Base-by-base conservation (phyloP, 2,113 vertebrate genomes). In the Myiozetetes cayanensis region DNA sequence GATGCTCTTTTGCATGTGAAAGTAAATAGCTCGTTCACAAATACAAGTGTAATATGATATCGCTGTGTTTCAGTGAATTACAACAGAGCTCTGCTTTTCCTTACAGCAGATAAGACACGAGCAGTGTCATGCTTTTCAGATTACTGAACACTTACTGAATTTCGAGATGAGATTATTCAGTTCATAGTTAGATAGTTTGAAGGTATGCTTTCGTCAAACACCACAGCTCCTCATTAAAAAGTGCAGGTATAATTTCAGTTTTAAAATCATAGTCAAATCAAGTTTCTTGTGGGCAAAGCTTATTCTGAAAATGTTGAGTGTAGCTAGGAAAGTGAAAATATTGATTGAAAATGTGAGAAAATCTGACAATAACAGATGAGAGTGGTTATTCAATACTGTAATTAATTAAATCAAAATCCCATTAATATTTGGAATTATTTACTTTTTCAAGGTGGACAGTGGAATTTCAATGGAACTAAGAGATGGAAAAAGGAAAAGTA, bases 161-260 rank as follows among this genome's bases (percentile, higher is more conserved):
- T 85, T 76, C 2, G 6, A 96, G 93, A 96, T 91, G 80, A 85
- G 93, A 94, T 95, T 94, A 73, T 79, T 89, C 81, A n/a, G 20
- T 65, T 95, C 74, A 58, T 75, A 95, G 77, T 62, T 44, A 91
- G 63, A 72, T 68, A 66, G 85, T 85, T 68, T 89, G 56, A 82
- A 93, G 75, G 58, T 89, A 89, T 82, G 91, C 50, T 79, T 87
- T 78, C 71, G 75, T 89, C 43, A 65, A 50, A 93, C n/a, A 21
- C 24, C 24, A 59, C 63, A 92, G 46, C 13, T 90, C 66, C 56
- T 76, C 49, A 10, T 66, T 81, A 52, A 79, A 89, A 89, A 71
- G 80, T 73, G 28, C n/a, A 66, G 49, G 19, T 89, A 59, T 66
- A 22, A 30, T 68, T 95, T 71, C 31, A 72, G 0, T 91, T 93